A percentile compares a stretch with the other conserved stretches of the same genome.
These are phyloP conservation scores for Heliopora coerulea DNA, from an alignment of 92 coral and sea anemone species.

Conservation along the genomic window DNA sequence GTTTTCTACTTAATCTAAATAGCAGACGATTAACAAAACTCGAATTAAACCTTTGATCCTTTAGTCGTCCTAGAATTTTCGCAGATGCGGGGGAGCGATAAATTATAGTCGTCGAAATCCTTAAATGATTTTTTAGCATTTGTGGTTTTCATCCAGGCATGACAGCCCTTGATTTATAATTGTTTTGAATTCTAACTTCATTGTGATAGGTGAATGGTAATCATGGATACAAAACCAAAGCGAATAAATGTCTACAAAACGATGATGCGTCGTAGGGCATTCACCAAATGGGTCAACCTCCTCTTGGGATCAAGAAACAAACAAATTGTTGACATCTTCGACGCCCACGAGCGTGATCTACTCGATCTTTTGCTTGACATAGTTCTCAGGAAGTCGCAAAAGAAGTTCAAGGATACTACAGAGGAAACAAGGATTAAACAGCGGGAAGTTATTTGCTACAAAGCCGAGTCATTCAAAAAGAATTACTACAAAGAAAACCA, in stretches of 20 bases:
- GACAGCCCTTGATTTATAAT: constrained; percentile 9
- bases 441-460: constrained; percentile 3
- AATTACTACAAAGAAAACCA: constrained; percentile 20
- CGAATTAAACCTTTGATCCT: too few species aligned
- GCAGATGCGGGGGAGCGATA: too few species aligned
- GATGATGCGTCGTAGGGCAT: constrained; percentile 72
- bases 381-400: constrained; percentile 15
- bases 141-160: neutral
- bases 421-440: neutral
- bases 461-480: constrained; percentile 16
- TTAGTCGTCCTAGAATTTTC: too few species aligned
- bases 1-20: too few species aligned
- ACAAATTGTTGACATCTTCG: constrained; percentile 66
- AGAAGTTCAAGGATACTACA: constrained; percentile 12
- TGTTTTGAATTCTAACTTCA: neutral
- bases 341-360: constrained; percentile 61
- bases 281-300: constrained; percentile 87
- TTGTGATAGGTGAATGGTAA: constrained; percentile 20
- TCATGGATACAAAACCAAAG: constrained; percentile 31
- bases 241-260: constrained; percentile 36
- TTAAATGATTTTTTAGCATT: neutral
- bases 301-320: constrained; percentile 49
- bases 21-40: too few species aligned
- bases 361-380: constrained; percentile 58
- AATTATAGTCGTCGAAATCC: too few species aligned